Conservation (phyloP, 2,888 invertebrate species). For the Andrena dorsata region DNA sequence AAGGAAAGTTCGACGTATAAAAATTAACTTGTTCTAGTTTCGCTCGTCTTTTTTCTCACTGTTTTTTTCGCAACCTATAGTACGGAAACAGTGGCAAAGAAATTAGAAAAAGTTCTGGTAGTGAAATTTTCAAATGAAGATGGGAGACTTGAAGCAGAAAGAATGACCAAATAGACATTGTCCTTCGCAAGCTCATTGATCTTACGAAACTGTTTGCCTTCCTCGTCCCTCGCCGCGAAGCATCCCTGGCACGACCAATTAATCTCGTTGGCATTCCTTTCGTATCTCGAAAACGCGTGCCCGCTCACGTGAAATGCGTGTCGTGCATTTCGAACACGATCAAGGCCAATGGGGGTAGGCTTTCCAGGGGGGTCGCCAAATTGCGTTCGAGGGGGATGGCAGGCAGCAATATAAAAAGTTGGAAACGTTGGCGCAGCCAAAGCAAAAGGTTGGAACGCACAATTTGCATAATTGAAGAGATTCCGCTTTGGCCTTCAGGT, state of each 20-base stretch:
- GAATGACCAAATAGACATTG: background rate
- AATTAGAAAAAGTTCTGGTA: no score
- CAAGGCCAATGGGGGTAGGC: background rate
- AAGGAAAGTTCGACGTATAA: no score
- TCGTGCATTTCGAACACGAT: slow-evolving; percentile 11
- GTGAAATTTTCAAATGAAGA: no score
- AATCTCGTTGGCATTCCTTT: slow-evolving; percentile 32
- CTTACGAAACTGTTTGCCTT: background rate
- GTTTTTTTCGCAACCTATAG: no score
- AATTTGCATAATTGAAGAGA: slow-evolving; percentile 47
- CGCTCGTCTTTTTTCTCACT: no score
- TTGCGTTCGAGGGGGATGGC: slow-evolving; percentile 8
- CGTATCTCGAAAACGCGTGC: background rate
- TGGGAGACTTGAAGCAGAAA: no score
- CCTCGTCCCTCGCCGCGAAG: background rate
- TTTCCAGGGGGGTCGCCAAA: slow-evolving; percentile 5
- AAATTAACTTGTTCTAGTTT: no score
- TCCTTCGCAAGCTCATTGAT: slow-evolving; percentile 9
- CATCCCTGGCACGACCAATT: slow-evolving; percentile 13
- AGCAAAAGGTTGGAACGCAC: slow-evolving; percentile 13
- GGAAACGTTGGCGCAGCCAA: background rate
- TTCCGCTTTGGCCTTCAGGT: slow-evolving; percentile 32
- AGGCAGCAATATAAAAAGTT: background rate
- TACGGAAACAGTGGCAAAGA: no score
- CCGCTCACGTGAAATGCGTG: background rate